Conservation (phyloP, 2,113 vertebrate species). For the Aplodontia rufa region DNA sequence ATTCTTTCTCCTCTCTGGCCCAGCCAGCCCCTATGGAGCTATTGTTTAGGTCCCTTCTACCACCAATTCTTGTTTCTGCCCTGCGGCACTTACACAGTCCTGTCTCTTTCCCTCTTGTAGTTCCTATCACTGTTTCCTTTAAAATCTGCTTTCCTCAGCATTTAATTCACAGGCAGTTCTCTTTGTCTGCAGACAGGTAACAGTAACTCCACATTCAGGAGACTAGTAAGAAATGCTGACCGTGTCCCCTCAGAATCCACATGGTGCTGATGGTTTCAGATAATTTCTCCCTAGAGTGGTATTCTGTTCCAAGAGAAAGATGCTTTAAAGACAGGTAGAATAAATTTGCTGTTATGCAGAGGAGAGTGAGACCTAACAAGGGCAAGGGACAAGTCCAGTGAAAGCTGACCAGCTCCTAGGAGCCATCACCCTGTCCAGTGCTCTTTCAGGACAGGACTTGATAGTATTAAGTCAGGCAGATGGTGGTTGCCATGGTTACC, state of each 20-base stretch:
- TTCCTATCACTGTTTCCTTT: neutral
- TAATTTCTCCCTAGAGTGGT: neutral
- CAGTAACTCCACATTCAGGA: constrained; percentile 18
- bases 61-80: neutral
- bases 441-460: constrained; percentile 50
- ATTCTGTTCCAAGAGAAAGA: constrained; percentile 9
- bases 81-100: neutral
- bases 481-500: constrained; percentile 76
- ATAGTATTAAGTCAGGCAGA: constrained; percentile 65
- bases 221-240: constrained; percentile 43
- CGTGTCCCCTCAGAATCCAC: neutral
- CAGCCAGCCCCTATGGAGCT: neutral
- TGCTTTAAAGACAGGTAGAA: neutral
- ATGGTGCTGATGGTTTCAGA: neutral
- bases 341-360: neutral
- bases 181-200: constrained; percentile 68
- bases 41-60: neutral
- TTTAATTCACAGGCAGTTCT: constrained; percentile 37
- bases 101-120: neutral
- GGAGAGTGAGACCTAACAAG: neutral
- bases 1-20: neutral
- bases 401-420: neutral
- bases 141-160: constrained; percentile 61
- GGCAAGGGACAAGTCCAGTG: neutral
- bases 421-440: neutral